These are phyloP conservation scores for Limnephilus lunatus DNA, from an alignment of 2,888 invertebrate genomes.

Conservation along the genomic window DNA sequence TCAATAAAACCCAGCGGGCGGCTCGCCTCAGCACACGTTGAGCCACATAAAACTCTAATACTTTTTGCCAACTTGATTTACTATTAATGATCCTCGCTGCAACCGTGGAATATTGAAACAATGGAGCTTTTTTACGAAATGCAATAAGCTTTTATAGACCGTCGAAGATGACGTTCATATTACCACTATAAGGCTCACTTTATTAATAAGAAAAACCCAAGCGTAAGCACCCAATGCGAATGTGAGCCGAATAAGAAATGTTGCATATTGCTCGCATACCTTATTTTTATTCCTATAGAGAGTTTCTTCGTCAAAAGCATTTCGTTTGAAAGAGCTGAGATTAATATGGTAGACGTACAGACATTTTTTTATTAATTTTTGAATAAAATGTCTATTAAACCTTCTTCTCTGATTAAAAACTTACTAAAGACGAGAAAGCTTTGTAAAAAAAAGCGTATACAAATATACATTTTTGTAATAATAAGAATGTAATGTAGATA, in stretches of 20 bases:
- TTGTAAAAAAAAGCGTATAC: not conserved
- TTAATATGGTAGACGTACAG: too few relatives aligned
- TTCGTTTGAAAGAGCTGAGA: not conserved
- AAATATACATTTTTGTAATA: not conserved
- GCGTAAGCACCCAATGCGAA: not conserved
- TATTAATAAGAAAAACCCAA: not conserved
- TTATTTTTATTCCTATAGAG: not conserved
- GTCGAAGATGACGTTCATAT: slow-evolving; percentile 4
- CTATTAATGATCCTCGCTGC: slow-evolving; percentile 6
- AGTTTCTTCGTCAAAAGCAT: not conserved
- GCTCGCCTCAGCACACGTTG: not conserved
- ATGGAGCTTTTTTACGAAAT: not conserved
- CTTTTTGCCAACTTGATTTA: slow-evolving; percentile 36
- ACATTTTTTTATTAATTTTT: not conserved
- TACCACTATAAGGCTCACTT: not conserved
- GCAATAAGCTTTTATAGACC: not conserved
- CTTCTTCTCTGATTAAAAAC: not conserved
- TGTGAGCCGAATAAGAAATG: not conserved
- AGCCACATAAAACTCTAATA: slow-evolving; percentile 7
- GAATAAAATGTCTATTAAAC: not conserved
- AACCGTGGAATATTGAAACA: slow-evolving; percentile 16
- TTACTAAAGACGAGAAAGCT: not conserved
- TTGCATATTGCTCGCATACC: not conserved
- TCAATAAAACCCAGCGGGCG: slow-evolving; percentile 33
- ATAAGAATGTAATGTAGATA: not conserved